These are phyloP conservation scores for Dolichoris vasculosae DNA, from an alignment of 1,140 invertebrate genomes.

Conservation along the genomic window DNA sequence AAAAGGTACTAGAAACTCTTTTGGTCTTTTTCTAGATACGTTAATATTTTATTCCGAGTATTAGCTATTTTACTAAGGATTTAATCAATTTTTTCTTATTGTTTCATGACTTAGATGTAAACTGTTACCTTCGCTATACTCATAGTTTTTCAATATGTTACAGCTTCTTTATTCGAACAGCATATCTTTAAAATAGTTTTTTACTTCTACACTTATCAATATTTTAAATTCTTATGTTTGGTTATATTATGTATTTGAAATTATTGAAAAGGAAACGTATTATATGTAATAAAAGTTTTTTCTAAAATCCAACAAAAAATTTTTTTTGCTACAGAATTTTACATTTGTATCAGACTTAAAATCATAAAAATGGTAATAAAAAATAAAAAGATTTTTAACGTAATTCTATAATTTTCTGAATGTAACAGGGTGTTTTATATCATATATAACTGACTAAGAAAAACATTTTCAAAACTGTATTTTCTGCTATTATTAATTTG, in stretches of 20 bases:
- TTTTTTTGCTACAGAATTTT: no score
- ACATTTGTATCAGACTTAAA: no score
- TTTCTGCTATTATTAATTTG: no score
- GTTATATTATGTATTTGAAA: neutral
- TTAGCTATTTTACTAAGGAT: neutral
- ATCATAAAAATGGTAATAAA: no score
- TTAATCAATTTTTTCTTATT: constrained; percentile 34
- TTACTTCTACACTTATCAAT: neutral
- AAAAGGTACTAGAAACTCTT: constrained; percentile 5
- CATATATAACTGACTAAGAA: no score
- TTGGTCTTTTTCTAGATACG: neutral
- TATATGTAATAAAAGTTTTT: neutral
- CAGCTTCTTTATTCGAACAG: neutral
- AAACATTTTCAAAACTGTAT: no score
- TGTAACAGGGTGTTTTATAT: no score
- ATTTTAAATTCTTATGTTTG: neutral
- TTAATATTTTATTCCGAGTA: neutral
- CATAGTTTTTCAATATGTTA: constrained; percentile 4
- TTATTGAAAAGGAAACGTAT: neutral
- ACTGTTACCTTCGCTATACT: neutral
- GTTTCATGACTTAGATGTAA: constrained; percentile 1
- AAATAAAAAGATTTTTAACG: no score
- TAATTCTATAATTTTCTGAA: no score
- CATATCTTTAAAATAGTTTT: neutral
- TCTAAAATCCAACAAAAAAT: neutral